Evolutionary conservation across 2,113 vertebrate genomes (phyloP).

Genomic region (Siniperca knerii): DNA sequence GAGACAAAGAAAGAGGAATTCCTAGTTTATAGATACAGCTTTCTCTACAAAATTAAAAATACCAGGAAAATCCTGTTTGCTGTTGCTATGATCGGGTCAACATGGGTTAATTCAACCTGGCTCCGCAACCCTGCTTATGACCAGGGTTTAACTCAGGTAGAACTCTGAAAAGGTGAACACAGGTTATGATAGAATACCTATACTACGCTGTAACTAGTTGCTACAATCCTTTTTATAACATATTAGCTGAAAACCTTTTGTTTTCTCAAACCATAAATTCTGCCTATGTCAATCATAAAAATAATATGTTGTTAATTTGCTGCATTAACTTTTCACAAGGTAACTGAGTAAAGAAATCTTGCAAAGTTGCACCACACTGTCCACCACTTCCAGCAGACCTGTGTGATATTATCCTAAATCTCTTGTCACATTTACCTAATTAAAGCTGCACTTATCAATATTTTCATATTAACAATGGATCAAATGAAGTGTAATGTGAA

Average conservation of each 20-base stretch:
- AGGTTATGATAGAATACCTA: not conserved
- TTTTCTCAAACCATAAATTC: not conserved
- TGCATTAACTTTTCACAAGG: not conserved
- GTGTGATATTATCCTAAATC: not conserved
- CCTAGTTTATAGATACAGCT: not conserved
- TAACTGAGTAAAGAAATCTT: not conserved
- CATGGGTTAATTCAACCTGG: not conserved
- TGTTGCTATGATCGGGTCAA: constrained; percentile 11
- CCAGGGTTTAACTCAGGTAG: not conserved
- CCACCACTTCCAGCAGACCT: not conserved
- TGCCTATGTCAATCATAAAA: not conserved
- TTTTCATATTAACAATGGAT: not conserved
- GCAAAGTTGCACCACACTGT: not conserved
- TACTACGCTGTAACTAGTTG: not conserved
- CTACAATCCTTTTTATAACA: not conserved
- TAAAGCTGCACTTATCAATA: not conserved
- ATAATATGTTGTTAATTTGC: not conserved
- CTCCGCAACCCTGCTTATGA: not conserved
- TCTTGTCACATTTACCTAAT: not conserved
- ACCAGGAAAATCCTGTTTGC: not conserved
- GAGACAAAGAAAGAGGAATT: constrained; percentile 50
- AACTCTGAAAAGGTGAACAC: not conserved
- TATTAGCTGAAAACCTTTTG: not conserved
- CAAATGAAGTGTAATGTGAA: too few relatives aligned
- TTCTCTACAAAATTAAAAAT: constrained; percentile 5